Percentiles rank a stretch among this genome's conserved stretches.
Conservation (phyloP, 1,140 invertebrate species). For the Holotrichia oblita region DNA sequence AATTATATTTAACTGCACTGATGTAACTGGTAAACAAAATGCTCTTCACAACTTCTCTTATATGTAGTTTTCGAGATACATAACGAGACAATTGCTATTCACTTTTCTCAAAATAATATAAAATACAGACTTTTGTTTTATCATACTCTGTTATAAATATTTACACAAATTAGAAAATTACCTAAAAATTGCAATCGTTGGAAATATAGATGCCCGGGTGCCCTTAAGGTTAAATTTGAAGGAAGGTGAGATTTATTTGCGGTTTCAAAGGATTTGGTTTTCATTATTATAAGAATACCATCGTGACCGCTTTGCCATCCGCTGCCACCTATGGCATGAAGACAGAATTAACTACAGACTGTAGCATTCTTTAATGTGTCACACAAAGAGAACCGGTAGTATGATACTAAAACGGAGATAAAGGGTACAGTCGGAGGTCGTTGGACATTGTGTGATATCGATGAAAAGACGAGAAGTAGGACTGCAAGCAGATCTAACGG, state of each 20-base stretch:
- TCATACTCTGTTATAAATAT: no score
- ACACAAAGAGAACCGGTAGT: slow-evolving; percentile 32
- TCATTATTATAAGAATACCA: slow-evolving; percentile 16
- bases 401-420: background rate
- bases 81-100: no score
- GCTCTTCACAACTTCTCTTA: no score
- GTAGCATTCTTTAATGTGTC: slow-evolving; percentile 21
- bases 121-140: no score
- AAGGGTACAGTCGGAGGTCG: background rate
- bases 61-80: no score
- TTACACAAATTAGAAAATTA: no score
- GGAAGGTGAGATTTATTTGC: background rate
- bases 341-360: background rate
- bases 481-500: slow-evolving; percentile 14
- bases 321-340: slow-evolving; percentile 23
- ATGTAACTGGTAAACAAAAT: no score
- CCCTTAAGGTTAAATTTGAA: background rate
- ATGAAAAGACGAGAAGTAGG: background rate
- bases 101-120: no score
- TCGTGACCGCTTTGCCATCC: background rate
- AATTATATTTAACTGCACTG: no score
- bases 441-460: slow-evolving; percentile 18
- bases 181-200: background rate
- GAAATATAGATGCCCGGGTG: background rate
- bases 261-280: slow-evolving; percentile 3